Conservation (phyloP, 2,113 vertebrate species). For the Dipodomys merriami region DNA sequence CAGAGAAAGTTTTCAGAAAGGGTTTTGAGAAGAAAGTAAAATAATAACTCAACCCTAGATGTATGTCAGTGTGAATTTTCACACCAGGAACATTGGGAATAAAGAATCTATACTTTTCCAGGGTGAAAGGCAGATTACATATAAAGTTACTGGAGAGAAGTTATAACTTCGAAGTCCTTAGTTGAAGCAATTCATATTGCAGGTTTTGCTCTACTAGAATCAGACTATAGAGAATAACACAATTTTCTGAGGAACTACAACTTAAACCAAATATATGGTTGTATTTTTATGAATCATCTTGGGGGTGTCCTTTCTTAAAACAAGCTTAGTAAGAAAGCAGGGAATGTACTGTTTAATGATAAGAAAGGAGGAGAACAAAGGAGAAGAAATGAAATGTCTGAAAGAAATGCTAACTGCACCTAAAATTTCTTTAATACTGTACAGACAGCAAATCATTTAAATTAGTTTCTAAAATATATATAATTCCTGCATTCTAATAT, state of each 20-base stretch:
- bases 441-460: neutral
- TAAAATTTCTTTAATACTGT: neutral
- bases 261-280: neutral
- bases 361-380: neutral
- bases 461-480: neutral
- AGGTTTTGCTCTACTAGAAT: neutral
- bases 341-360: neutral
- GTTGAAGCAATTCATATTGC: neutral
- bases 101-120: neutral
- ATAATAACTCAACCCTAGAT: neutral
- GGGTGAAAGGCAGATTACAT: neutral
- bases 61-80: neutral
- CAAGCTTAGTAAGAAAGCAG: neutral
- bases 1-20: neutral
- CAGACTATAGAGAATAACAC: no score
- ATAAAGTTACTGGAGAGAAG: neutral
- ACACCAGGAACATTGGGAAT: neutral
- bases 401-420: neutral
- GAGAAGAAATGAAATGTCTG: neutral
- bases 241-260: neutral
- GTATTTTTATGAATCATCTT: neutral
- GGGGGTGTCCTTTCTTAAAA: neutral
- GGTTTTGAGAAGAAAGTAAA: neutral
- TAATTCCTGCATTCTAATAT: neutral
- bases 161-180: neutral